Base-by-base conservation (phyloP, 2,797 vertebrate genomes). In the Sphenopsis melanotis region DNA sequence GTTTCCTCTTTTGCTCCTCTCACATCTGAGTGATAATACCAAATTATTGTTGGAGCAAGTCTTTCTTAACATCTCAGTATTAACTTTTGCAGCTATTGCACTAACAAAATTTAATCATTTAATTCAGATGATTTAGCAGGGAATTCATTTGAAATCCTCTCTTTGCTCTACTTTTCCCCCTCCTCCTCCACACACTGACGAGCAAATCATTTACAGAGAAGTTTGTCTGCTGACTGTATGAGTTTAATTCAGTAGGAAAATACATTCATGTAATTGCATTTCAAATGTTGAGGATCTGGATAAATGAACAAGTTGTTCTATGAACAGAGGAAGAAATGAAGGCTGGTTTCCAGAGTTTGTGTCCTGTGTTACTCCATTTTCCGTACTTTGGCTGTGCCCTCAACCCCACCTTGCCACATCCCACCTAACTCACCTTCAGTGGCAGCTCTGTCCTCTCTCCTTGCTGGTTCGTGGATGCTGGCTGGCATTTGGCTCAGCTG, bases 231-330 rank as follows among this genome's bases (percentile, higher is more conserved):
- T 89, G 80, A 78, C 82, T 89, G 20, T 55, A 65, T 37, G 46
- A 83, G 78, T 93, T 93, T 93, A 80, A 84, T 37, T 69, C 83
- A 64, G 64, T 71, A 65, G 56, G 71, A 90, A 89, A 93, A 90
- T 27, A 46, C 23, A 80, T 83, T 90, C 41, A 65, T 55, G 42
- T 74, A 89, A 87, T 80, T 89, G 78, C 71, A 90, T 90, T 95
- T 78, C 64, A 89, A 32, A 92, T 29, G 6, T 8, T 10, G 15
- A 95, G 61, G 50, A 72, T 68, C 56, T 81, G 57, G 82, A 93
- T 83, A 94, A 94, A 95, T 18, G 18, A 89, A 81, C 12, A 27
- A 81, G 30, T 44, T 64, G 7, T 59, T 81, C 42, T 71, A 41
- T 12, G n/a, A 91, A 69, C 6, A 78, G n/a, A 87, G 12, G 20